phyloP scores from a whole-genome alignment of 30 jellyfish, hydroid and myxozoan species.

The Turritopsis dohrnii region DNA sequence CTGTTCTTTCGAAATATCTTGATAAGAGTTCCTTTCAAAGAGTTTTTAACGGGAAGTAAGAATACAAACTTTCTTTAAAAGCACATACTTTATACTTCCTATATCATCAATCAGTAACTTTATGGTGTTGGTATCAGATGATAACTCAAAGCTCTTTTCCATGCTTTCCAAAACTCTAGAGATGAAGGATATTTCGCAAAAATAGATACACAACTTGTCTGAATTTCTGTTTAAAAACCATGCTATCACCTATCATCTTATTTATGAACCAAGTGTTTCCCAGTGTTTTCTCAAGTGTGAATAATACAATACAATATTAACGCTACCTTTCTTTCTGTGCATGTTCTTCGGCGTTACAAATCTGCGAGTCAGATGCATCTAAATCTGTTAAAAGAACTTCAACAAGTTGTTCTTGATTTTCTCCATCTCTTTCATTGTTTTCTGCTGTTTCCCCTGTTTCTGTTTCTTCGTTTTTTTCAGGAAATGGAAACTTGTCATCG shows the following conservation, averaged over 20 bases:
- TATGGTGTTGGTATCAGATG: not conserved
- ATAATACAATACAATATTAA: no score
- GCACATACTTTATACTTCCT: not conserved
- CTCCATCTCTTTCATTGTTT: not conserved
- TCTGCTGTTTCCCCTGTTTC: not conserved
- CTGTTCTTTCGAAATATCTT: no score
- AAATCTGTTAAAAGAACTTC: not conserved
- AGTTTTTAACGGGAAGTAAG: no score
- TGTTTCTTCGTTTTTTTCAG: not conserved
- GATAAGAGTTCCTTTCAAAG: no score
- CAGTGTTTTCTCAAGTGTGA: no score
- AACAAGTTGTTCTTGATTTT: not conserved
- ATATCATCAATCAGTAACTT: not conserved
- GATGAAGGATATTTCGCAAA: no score
- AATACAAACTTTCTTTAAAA: no score
- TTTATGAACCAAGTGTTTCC: no score
- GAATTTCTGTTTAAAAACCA: no score
- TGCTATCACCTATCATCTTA: no score
- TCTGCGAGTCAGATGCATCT: conserved; percentile 12
- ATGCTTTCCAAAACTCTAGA: not conserved
- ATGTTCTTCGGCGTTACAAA: not conserved
- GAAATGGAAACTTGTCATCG: not conserved
- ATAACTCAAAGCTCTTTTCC: not conserved
- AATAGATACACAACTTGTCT: no score
- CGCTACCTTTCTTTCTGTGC: not conserved